phyloP scores from a whole-genome alignment of 1,140 invertebrate genomes.

The Drosophila pruinosa region DNA sequence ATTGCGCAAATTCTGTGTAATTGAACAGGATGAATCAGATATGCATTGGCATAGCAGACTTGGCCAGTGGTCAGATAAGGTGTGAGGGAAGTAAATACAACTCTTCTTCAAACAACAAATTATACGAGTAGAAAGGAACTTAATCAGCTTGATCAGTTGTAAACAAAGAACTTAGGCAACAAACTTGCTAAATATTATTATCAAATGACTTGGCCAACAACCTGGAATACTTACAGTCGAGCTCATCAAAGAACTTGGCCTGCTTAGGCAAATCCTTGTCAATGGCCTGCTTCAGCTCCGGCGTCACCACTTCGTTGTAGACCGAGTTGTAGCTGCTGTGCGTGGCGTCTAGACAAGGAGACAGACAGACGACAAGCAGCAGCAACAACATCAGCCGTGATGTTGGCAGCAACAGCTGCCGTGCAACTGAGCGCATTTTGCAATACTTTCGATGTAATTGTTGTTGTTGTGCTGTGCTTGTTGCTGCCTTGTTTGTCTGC shows the following conservation, averaged over 20 bases:
- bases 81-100: neutral
- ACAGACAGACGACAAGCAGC: conserved; percentile 13
- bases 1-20: neutral
- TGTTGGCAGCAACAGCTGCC: conserved; percentile 37
- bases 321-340: conserved; percentile 70
- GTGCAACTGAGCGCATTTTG: conserved; percentile 68
- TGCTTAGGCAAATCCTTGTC: conserved; percentile 78
- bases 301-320: conserved; percentile 70
- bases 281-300: conserved; percentile 72
- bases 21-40: neutral
- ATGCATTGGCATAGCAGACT: no score
- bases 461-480: conserved; percentile 34
- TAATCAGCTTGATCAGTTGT: no score
- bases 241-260: conserved; percentile 82
- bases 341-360: conserved; percentile 16
- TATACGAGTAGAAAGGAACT: neutral
- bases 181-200: conserved; percentile 15
- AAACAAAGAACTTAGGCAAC: conserved; percentile 38
- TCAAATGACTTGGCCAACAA: conserved; percentile 18
- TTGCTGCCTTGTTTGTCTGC: conserved; percentile 33
- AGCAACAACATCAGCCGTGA: conserved; percentile 19
- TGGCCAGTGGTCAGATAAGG: no score
- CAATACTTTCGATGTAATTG: conserved; percentile 66
- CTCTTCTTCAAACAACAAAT: neutral
- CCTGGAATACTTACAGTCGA: conserved; percentile 75